Base-by-base conservation (phyloP, 2,113 vertebrate genomes). In the Hemichromis elongatus region DNA sequence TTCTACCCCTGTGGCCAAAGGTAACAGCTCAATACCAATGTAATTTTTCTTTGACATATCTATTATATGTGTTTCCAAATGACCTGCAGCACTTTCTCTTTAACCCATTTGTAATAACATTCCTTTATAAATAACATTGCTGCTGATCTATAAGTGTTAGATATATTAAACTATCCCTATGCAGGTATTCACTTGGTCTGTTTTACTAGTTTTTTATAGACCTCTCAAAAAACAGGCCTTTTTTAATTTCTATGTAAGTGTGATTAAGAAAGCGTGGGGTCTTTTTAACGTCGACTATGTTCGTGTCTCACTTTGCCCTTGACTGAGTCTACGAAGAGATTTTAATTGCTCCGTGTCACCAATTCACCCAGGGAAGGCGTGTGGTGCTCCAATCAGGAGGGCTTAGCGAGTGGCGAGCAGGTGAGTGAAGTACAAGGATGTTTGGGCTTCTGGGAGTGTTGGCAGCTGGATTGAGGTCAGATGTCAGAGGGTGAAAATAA, bases 311-410 rank as follows among this genome's bases (percentile, higher is more conserved):
- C 81, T 40, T 84, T 26, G 42, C 70, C 87, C 82, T 80, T 77
- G 77, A 85, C 84, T 63, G 77, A 81, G 42, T 77, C 59, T 83
- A 28, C 1, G 9, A 88, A 80, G 82, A 86, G 68, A 89, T 84
- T 92, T 94, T 94, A 94, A 95, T 95, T 91, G 92, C 85, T 90
- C 78, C 45, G 85, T 85, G 90, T 89, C 81, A 84, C 35, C 52
- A 82, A 84, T 84, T 83, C 53, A 61, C 82, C 61, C 84, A 89
- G 84, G 89, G 81, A 79, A 85, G 83, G 56, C 19, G 42, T 47
- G n/a, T 5, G 47, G 40, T 81, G 86, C 86, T 85, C 66, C 53
- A 82, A 70, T 66, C 42, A 82, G 82, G 56, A 80, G 11, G 70
- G 37, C 56, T 80, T 89, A 81, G 86, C 89, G 79, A 89, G 78